Conservation (phyloP, 2,888 invertebrate species). For the Leucophora obtusa region DNA sequence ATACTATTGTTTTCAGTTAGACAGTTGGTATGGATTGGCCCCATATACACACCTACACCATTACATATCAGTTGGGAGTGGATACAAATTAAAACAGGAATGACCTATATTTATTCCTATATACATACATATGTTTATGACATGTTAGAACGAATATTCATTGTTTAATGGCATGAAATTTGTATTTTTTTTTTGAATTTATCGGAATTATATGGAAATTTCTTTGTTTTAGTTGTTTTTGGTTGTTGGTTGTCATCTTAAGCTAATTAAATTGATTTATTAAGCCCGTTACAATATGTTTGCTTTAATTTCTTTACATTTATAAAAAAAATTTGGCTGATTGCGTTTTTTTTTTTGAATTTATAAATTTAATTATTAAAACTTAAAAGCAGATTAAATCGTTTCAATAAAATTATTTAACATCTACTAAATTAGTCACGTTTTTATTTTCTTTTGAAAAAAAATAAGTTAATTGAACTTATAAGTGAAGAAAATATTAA, state of each 20-base stretch:
- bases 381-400: background rate
- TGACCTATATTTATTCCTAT: conserved; percentile 4
- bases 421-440: conserved; percentile 43
- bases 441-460: conserved; percentile 27
- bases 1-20: no score
- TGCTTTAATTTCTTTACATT: background rate
- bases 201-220: conserved; percentile 7
- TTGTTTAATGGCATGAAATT: conserved; percentile 27
- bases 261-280: conserved; percentile 11
- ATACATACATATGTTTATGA: background rate
- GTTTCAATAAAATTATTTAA: conserved; percentile 33
- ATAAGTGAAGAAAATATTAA: conserved; percentile 3
- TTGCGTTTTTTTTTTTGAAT: conserved; percentile 6
- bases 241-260: conserved; percentile 19
- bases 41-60: no score
- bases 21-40: no score
- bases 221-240: background rate
- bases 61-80: background rate
- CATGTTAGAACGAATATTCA: background rate
- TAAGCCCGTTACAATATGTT: background rate
- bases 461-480: conserved; percentile 54
- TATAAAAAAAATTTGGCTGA: conserved; percentile 13
- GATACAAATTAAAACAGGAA: background rate
- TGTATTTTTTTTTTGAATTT: background rate
- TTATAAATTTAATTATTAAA: conserved; percentile 9